Evolutionary conservation across 2,797 vertebrate genomes (phyloP).

Genomic region (Otolemur crassicaudatus): DNA sequence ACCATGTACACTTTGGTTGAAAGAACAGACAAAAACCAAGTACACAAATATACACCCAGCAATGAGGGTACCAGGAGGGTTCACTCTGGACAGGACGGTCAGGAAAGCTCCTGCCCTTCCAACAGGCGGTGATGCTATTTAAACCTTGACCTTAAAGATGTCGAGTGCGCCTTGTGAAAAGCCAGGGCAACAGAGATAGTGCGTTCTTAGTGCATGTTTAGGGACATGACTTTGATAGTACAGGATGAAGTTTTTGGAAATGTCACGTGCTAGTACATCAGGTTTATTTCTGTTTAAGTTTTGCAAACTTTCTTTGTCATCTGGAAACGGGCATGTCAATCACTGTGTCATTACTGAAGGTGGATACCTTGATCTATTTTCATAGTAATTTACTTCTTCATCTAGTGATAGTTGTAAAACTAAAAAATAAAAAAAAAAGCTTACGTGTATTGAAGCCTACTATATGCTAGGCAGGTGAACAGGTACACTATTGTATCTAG

Average conservation of each 20-base stretch:
- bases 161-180: neutral
- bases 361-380: neutral
- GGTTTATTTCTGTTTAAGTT: neutral
- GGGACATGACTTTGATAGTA: neutral
- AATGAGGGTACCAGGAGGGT: neutral
- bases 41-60: too few relatives aligned
- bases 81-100: neutral
- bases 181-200: neutral
- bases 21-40: neutral
- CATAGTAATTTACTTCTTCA: neutral
- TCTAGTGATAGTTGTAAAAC: neutral
- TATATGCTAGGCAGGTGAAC: neutral
- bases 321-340: neutral
- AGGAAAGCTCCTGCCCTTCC: neutral
- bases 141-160: neutral
- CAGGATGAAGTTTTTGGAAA: neutral
- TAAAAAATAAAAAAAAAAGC: neutral
- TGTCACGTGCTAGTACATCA: neutral
- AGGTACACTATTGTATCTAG: neutral
- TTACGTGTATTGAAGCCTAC: neutral
- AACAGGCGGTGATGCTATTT: neutral
- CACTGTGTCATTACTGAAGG: neutral
- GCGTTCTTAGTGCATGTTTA: neutral
- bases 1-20: neutral
- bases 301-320: neutral